Percentiles rank a stretch among this genome's conserved stretches.
Evolutionary conservation across 2,113 vertebrate genomes (phyloP).

Genomic region (Anoura caudifer): DNA sequence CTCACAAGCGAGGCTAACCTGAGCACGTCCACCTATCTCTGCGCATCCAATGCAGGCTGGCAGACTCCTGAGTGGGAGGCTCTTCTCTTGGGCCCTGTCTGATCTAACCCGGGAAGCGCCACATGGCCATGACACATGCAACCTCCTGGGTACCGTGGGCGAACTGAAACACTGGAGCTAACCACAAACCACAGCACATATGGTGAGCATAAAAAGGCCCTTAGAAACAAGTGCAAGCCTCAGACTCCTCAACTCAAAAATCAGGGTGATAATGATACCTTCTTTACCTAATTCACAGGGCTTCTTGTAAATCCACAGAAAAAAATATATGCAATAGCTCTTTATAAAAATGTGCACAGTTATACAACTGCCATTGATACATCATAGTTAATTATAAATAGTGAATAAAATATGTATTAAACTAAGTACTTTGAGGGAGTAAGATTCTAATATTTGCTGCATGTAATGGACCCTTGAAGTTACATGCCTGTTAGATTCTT

Average conservation of each 20-base stretch:
- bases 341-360: constrained; percentile 8
- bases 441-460: not conserved
- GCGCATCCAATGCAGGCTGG: accelerated
- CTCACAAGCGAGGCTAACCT: not conserved
- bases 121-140: accelerated
- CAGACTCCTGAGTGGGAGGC: accelerated
- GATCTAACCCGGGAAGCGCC: not conserved
- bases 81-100: not conserved
- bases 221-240: not conserved
- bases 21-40: not conserved
- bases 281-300: not conserved
- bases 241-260: not conserved
- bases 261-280: not conserved
- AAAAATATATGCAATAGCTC: not conserved
- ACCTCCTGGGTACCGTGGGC: accelerated
- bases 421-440: not conserved
- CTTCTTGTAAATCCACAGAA: constrained; percentile 20
- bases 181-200: not conserved
- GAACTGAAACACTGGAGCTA: not conserved
- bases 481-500: not conserved
- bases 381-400: constrained; percentile 41
- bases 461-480: not conserved
- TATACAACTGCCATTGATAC: not conserved
- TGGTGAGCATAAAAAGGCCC: accelerated
- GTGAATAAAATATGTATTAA: not conserved